Evolutionary conservation across 2,113 vertebrate species (phyloP), one percentile per base, ranked within the genome.

Genomic region (Athene noctua): DNA sequence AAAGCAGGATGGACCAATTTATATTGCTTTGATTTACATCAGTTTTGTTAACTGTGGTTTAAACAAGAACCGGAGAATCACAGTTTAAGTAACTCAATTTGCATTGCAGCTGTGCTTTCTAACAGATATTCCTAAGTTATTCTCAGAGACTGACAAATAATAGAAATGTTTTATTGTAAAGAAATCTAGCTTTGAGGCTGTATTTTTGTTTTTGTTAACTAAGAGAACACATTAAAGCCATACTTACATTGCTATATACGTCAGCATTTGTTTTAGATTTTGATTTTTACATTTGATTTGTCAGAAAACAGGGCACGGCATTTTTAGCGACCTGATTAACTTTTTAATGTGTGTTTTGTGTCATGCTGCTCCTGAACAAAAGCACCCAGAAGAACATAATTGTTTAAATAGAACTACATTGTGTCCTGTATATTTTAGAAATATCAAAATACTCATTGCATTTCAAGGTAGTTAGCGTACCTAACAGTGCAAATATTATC

Each of bases 11-110:
- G 2, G 70, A 82, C 38, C 38, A 40, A 58, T 80, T 81, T 74
- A 80, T 86, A 67, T 54, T 13, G 5, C 36, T 71, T 66, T 78
- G 74, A 90, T 89, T 92, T 90, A 93, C 89, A 71, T n/a, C 21
- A 7, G n/a, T 79, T 94, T 88, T 44, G 9, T 83, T 96, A 73
- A 88, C 62, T 92, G 67, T 78, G 51, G 65, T 86, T 94, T 94
- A 93, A 88, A 92, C 85, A 49, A 88, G 68, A 77, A 72, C 30
- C 19, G 52, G 85, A 47, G 77, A 78, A 88, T 40, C 29, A 55
- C 46, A 42, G 70, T 62, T 94, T 90, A 73, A 82, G 47, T 92
- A 83, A 92, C 67, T 66, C 49, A 29, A 73, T 88, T 94, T 90
- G 55, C 30, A n/a, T 70, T 86, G n/a, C 27, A 27, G 30, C 86